Base-by-base conservation (phyloP, 2,113 vertebrate genomes). In the Protobothrops flavoviridis region DNA sequence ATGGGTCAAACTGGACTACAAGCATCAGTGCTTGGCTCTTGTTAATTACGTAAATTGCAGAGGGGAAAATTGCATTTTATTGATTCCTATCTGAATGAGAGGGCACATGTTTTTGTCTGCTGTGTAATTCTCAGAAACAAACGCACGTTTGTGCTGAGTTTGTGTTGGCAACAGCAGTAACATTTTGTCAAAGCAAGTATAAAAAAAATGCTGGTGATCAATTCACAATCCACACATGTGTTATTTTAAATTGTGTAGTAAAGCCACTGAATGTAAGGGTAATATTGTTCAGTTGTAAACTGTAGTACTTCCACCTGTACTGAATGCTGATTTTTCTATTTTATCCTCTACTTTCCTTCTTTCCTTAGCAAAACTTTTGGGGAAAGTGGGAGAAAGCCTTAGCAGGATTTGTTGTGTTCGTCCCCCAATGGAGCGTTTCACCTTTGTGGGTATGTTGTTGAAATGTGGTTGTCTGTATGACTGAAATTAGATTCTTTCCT, bases 391-490 rank as follows among this genome's bases (percentile, higher is more conserved):
- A 24, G 99, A 99, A 95, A 99, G 98, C 95, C 95, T 99, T 94
- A 99, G 99, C 92, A 98, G 98, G 94, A 99, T 99, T 96, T 99
- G 99, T 97, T 99, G 99, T 0, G 98, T 98, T n/a, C 99, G 99
- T 21, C 99, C 99, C 0, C 98, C 98, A 0, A 98, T 99, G 93
- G 99, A 99, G 3, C 98, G 98, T 91, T 99, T 99, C 97, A 99
- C 99, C 56, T 99, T 99, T 86, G 98, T 99, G n/a, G 99, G 99
- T 99, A 96, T 39, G 99, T 93, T 92, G 81, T 86, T 48, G 3
- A 45, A 13, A 26, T 85, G 50, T 8, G 1, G 0, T 57, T 39
- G 2, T 45, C 74, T 74, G 53, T 90, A 74, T 56, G 29, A 15
- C 39, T 50, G 45, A 45, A 61, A 87, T 17, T 33, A 59, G 45